Base-by-base conservation (phyloP, 2,113 vertebrate species). In the Phalacrocorax pelagicus region DNA sequence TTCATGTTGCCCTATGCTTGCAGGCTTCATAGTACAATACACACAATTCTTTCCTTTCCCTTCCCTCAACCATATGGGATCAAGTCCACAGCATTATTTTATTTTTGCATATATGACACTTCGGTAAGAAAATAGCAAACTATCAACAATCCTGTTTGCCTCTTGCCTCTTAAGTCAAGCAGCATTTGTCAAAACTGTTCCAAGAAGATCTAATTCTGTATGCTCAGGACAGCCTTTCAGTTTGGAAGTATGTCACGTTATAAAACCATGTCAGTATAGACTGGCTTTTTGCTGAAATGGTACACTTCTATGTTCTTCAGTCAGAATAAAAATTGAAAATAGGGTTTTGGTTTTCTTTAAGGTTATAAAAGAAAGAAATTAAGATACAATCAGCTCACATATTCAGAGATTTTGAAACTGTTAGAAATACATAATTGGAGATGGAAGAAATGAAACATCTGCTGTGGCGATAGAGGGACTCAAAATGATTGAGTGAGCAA, bases 391-490 rank as follows among this genome's bases (percentile, higher is more conserved):
- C 81, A 91, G 42, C 54, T 84, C 65, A 61, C 36, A 70, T 5
- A 7, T 72, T 46, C n/a, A 54, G 54, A 87, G 23, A 70, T 69
- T 94, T 89, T 13, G 63, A 65, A 96, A 86, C 49, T 84, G 59
- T 63, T 81, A 89, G 54, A 96, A 74, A 63, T 66, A 81, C 34
- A 79, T 54, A 88, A 94, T 89, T 57, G 82, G 83, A 89, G 57
- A 84, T 51, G 47, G 77, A 91, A 13, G 34, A 91, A 65, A 86
- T 80, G 47, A 91, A 94, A 90, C 66, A 91, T 83, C 81, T 97
- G 86, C 84, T 88, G n/a, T 49, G 27, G 66, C 3, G 4, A 89
- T 17, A 82, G 54, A 69, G 26, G 15, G 49, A 73, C 40, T 82
- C 54, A 80, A 87, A 95, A 86, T 80, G 70, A 96, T 47, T 72